Percentiles rank a stretch among this genome's conserved stretches.
phyloP scores from a whole-genome alignment of 2,113 vertebrate genomes.

The Dipodomys spectabilis region DNA sequence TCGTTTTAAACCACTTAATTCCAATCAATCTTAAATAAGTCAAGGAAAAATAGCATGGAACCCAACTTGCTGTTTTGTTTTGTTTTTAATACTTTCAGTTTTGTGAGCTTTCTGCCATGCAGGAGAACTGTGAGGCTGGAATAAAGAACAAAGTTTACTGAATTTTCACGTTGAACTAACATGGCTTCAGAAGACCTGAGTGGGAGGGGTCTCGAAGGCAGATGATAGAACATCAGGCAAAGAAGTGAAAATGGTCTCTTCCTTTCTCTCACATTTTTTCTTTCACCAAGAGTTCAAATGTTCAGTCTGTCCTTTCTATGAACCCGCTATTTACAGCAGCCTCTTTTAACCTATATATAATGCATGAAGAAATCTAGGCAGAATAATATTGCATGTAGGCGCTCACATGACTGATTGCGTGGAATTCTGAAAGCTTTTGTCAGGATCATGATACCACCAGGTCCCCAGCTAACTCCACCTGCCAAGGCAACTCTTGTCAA shows the following conservation, averaged over 20 bases:
- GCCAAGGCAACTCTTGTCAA: constrained; percentile 63
- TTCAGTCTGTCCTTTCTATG: constrained; percentile 89
- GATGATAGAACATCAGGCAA: constrained; percentile 82
- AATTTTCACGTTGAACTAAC: constrained; percentile 86
- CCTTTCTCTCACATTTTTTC: constrained; percentile 63
- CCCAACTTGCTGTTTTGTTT: constrained; percentile 59
- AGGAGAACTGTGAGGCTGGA: constrained; percentile 75
- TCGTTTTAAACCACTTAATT: constrained; percentile 73
- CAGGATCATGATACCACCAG: constrained; percentile 60
- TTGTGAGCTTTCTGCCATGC: constrained; percentile 56
- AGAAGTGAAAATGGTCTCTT: constrained; percentile 79
- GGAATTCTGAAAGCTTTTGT: constrained; percentile 81
- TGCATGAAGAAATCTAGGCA: constrained; percentile 86
- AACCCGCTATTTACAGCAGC: constrained; percentile 88
- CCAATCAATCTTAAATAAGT: constrained; percentile 64
- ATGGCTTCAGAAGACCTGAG: constrained; percentile 77
- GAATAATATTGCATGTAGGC: constrained; percentile 83
- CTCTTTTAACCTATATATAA: constrained; percentile 90
- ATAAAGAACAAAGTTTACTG: constrained; percentile 74
- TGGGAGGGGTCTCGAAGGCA: constrained; percentile 70
- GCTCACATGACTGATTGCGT: constrained; percentile 80
- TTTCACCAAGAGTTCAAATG: constrained; percentile 85
- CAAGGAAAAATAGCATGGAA: constrained; percentile 64
- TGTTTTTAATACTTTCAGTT: constrained; percentile 48
- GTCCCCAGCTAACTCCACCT: constrained; percentile 64